A percentile compares a stretch with the other conserved stretches of the same genome.
Evolutionary conservation across 2,113 vertebrate genomes (phyloP).

Genomic region (Saimiri boliviensis): DNA sequence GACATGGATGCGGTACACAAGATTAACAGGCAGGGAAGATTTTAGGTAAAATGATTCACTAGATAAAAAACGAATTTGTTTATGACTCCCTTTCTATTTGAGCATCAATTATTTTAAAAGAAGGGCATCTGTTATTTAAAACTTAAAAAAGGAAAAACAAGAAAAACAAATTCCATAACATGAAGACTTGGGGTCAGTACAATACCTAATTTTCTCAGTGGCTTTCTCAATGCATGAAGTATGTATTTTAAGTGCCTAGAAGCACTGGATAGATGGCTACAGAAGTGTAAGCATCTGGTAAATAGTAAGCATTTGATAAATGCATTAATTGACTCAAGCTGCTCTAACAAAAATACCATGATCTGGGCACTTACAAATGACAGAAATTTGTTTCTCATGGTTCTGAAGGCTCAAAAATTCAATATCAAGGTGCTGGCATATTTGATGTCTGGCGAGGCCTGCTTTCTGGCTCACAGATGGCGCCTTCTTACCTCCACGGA

Average conservation of each 20-base stretch:
- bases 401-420: not conserved
- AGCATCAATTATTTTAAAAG: not conserved
- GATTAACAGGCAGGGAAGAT: not conserved
- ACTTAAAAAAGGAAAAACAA: not conserved
- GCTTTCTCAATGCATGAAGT: not conserved
- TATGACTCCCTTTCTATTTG: not conserved
- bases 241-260: not conserved
- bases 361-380: not conserved
- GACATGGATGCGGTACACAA: not conserved
- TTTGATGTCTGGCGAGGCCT: no score
- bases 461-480: not conserved
- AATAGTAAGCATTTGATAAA: not conserved
- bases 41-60: not conserved
- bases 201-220: not conserved
- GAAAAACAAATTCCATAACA: not conserved
- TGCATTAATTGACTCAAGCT: not conserved
- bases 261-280: not conserved
- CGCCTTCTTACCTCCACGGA: not conserved
- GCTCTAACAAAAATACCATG: not conserved
- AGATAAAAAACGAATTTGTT: not conserved
- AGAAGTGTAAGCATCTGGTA: not conserved
- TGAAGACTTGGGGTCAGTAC: not conserved
- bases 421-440: not conserved
- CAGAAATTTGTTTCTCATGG: not conserved
- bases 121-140: not conserved